Evolutionary conservation across 2,888 invertebrate genomes (phyloP).

Genomic region (Hemaris fuciformis): DNA sequence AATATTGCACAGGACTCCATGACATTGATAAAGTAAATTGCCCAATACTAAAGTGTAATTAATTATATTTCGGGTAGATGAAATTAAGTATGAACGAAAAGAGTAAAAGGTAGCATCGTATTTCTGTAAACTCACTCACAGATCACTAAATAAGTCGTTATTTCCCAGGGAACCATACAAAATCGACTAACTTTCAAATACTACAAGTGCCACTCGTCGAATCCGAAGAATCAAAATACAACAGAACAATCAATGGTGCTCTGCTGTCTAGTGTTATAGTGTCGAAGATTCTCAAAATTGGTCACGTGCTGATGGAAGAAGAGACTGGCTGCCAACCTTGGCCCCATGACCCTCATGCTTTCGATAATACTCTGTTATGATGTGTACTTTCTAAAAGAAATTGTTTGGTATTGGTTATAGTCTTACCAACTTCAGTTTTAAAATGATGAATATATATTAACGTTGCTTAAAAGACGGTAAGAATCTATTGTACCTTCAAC

Average conservation of each 20-base stretch:
- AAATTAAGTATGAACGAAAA: too few relatives aligned
- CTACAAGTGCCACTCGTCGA: slow-evolving; percentile 31
- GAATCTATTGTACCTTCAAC: too few relatives aligned
- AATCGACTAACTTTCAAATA: slow-evolving; percentile 37
- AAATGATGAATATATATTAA: too few relatives aligned
- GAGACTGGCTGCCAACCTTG: slow-evolving; percentile 21
- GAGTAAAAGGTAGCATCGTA: too few relatives aligned
- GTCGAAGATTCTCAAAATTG: slow-evolving; percentile 44
- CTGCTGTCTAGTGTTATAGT: slow-evolving; percentile 43
- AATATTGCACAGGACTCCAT: too few relatives aligned
- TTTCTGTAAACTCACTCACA: too few relatives aligned
- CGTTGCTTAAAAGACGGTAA: too few relatives aligned
- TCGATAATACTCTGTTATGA: background rate
- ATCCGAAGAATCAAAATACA: slow-evolving; percentile 29
- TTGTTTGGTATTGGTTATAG: background rate
- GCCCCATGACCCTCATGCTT: background rate
- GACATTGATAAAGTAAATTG: too few relatives aligned
- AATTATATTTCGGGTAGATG: too few relatives aligned
- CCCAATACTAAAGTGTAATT: too few relatives aligned
- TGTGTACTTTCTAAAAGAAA: background rate
- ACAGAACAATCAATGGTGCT: slow-evolving; percentile 52
- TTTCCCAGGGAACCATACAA: slow-evolving; percentile 40
- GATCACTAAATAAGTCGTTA: too few relatives aligned
- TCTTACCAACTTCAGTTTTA: background rate
- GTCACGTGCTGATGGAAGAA: slow-evolving; percentile 37